A percentile compares a stretch with the other conserved stretches of the same genome.
These are phyloP conservation scores for Cercopithecus petaurista DNA, from an alignment of 2,797 vertebrate species.

Conservation along the genomic window DNA sequence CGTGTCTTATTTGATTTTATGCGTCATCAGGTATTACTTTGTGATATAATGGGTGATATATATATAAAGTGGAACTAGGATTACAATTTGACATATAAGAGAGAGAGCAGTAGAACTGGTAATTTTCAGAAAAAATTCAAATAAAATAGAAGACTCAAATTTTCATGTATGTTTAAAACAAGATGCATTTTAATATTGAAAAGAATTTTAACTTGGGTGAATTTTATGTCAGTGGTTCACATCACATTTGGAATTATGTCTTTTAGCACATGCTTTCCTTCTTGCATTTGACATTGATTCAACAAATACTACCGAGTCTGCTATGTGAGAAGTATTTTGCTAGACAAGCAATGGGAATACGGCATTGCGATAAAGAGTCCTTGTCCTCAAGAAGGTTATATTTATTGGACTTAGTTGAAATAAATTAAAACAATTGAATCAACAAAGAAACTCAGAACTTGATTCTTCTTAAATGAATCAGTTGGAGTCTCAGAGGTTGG, in stretches of 20 bases:
- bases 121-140: conserved; percentile 38
- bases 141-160: background rate
- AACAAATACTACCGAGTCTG: background rate
- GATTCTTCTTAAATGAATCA: background rate
- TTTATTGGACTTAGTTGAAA: background rate
- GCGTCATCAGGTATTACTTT: background rate
- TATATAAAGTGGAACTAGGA: background rate
- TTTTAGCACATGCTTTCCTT: background rate
- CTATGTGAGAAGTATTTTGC: background rate
- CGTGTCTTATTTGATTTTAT: background rate
- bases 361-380: background rate
- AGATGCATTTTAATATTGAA: background rate
- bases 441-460: background rate
- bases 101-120: background rate
- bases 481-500: background rate
- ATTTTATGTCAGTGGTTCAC: background rate
- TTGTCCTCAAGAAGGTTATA: background rate
- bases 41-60: background rate
- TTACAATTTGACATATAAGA: background rate
- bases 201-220: background rate
- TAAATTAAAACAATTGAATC: background rate
- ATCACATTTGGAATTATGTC: background rate
- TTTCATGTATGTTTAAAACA: background rate
- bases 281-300: background rate
- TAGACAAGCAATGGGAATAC: background rate